Evolutionary conservation across 2,888 invertebrate genomes (phyloP), one percentile per base, ranked within the genome.

Genomic region (Neoitamus cyanurus): DNA sequence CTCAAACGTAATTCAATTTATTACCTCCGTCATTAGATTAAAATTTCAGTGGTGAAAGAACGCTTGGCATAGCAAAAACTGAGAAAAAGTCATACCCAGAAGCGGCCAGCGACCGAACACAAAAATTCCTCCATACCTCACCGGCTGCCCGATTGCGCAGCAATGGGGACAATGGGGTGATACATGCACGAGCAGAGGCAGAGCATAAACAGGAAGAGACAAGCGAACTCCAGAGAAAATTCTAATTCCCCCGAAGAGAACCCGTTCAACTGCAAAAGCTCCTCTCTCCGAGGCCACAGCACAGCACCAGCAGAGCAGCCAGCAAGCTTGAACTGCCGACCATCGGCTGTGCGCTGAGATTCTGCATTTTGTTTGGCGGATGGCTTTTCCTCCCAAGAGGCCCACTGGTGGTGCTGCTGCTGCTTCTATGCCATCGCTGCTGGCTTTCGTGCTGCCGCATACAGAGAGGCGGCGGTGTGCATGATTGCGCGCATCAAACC

Each of bases 401-500:
- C 73, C 73, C 73, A 73, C 73, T 36, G 73, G 15, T 4, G 72
- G 5, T 2, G 48, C 48, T 3, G 20, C 20, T 9, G 48, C 31
- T 31, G 31, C 70, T 31, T 9, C 31, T 31, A 25, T 70, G 30
- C 70, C 28, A 1, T 69, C n/a, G 30, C 1, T 34, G 31, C 34
- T n/a, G n/a, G 9, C 2, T 2, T 4, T 25, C 28, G 28, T 25
- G 69, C 7, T 7, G 69, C 2, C 2, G 3, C 58, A 58, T 20
- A 58, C 25, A 15, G 20, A 0, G 5, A n/a, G n/a, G 7, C 7
- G 3, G 9, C 58, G 20, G 58, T 58, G 58, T 58, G 58, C 58
- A 58, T 58, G 58, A 58, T 58, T 58, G 70, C 70, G 31, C 73
- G 73, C 73, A 73, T 73, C 73, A 73, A n/a, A 73, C 15, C 20